Percentiles rank a stretch among this genome's conserved stretches.
Conservation (phyloP, 2,797 vertebrate genomes). For the Anabacerthia variegaticeps region DNA sequence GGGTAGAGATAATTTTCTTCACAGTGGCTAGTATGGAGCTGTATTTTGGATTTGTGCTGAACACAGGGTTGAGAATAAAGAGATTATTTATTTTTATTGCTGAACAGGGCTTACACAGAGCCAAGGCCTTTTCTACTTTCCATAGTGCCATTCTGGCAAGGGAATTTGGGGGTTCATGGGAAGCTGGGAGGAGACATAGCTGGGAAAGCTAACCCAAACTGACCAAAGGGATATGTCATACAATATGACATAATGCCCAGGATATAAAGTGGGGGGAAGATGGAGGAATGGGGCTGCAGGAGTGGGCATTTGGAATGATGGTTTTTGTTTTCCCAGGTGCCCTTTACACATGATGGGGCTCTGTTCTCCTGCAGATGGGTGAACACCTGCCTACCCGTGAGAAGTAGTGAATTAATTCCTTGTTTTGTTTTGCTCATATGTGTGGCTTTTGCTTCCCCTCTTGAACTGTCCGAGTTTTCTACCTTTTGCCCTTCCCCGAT, state of each 20-base stretch:
- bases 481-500: fast-evolving
- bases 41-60: background rate
- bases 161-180: background rate
- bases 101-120: background rate
- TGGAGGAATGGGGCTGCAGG: background rate
- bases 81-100: no score
- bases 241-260: fast-evolving
- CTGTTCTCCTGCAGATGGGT: background rate
- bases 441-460: background rate
- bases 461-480: no score
- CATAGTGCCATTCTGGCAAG: background rate
- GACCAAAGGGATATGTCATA: background rate
- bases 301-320: background rate
- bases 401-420: background rate
- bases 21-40: no score
- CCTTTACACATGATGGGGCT: background rate
- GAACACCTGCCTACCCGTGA: background rate
- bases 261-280: background rate
- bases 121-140: background rate
- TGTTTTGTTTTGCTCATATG: background rate
- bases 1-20: background rate
- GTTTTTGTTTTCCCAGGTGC: background rate
- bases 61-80: background rate
- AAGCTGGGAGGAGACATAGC: background rate
- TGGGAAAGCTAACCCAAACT: background rate